Conservation (phyloP, 2,888 invertebrate genomes). For the Cosmopolites sordidus region DNA sequence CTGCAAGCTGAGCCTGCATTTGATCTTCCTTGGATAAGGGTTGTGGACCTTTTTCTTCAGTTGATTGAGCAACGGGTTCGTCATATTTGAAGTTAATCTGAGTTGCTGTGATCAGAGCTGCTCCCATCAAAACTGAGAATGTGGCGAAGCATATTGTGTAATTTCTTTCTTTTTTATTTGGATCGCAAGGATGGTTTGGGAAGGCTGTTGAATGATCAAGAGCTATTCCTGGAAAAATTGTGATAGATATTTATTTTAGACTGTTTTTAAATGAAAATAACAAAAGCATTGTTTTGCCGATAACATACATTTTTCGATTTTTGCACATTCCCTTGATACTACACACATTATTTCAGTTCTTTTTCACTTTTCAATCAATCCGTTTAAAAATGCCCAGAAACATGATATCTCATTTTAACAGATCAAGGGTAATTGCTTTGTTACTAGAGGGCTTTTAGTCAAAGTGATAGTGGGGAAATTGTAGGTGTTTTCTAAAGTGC, state of each 20-base stretch:
- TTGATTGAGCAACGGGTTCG: slow-evolving; percentile 43
- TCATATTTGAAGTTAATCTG: slow-evolving; percentile 76
- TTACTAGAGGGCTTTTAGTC: too few species aligned
- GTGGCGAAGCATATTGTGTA: slow-evolving; percentile 98
- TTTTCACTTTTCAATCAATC: too few species aligned
- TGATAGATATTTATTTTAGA: not conserved
- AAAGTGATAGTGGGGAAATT: too few species aligned
- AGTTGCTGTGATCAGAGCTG: slow-evolving; percentile 86
- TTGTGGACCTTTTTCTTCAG: slow-evolving; percentile 9
- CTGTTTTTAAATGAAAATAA: too few species aligned
- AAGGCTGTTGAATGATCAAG: slow-evolving; percentile 96
- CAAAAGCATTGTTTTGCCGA: too few species aligned
- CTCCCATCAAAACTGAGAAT: slow-evolving; percentile 94
- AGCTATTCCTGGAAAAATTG: slow-evolving; percentile 57
- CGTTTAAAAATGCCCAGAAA: too few species aligned
- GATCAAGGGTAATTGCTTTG: too few species aligned
- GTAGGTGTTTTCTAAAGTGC: too few species aligned
- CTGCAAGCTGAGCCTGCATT: slow-evolving; percentile 77
- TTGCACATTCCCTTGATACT: too few species aligned
- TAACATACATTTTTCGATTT: too few species aligned
- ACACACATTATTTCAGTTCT: too few species aligned
- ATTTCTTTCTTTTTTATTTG: slow-evolving; percentile 89
- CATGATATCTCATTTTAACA: too few species aligned
- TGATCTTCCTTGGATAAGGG: slow-evolving; percentile 64
- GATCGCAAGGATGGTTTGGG: slow-evolving; percentile 86